Conservation (phyloP, 2,797 vertebrate genomes). For the Hylomyscus alleni region DNA sequence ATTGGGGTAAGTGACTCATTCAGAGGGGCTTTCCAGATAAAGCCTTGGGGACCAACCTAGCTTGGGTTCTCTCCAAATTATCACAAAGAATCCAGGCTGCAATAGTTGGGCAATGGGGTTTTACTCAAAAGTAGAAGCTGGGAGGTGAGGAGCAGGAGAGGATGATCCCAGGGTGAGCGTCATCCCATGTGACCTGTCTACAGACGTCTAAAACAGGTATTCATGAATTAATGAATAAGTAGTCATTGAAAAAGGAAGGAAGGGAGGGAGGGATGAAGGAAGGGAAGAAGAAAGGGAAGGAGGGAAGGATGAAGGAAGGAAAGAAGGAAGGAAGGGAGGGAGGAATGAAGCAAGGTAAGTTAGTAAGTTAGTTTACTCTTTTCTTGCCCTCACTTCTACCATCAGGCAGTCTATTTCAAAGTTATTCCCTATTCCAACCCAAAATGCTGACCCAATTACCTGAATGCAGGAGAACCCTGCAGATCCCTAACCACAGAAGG, state of each 20-base stretch:
- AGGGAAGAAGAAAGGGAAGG: no score
- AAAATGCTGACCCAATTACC: background rate
- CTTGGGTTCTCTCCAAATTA: background rate
- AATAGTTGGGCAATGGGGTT: background rate
- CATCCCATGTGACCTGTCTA: background rate
- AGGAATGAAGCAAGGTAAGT: background rate
- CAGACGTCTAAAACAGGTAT: background rate
- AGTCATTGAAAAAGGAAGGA: background rate
- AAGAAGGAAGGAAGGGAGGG: no score
- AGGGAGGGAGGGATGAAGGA: no score
- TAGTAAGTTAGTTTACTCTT: background rate
- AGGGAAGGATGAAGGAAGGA: no score
- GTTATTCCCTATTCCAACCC: background rate
- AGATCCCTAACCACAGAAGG: background rate
- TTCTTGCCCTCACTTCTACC: background rate
- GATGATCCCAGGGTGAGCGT: background rate
- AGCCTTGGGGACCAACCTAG: background rate
- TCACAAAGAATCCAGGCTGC: background rate
- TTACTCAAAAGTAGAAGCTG: background rate
- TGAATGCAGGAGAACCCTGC: background rate
- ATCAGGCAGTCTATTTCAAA: background rate
- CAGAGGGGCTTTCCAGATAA: background rate
- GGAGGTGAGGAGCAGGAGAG: background rate
- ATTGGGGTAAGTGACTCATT: constrained; percentile 34
- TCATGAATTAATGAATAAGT: background rate